Evolutionary conservation across 1,140 invertebrate species (phyloP).

Genomic region (Diorhabda carinulata): DNA sequence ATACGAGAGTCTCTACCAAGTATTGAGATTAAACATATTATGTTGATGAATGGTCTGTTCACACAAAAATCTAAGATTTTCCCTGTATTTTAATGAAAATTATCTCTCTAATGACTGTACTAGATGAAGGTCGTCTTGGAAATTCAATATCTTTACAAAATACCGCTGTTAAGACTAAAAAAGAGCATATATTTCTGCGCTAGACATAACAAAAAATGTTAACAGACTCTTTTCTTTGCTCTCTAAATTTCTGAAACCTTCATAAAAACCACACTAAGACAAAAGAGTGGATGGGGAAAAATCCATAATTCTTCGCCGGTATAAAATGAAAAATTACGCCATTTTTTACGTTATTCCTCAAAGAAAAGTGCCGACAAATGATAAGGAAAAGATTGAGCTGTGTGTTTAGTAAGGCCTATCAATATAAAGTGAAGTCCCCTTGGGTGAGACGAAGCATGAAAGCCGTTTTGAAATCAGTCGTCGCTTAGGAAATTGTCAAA

Average conservation of each 20-base stretch:
- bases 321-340: constrained; percentile 3
- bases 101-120: too few relatives aligned
- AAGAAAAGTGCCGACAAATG: constrained; percentile 2
- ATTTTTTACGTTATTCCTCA: background rate
- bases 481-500: background rate
- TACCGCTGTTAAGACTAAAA: background rate
- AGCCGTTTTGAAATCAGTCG: background rate
- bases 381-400: constrained; percentile 2
- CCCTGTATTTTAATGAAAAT: too few relatives aligned
- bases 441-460: constrained; percentile 1
- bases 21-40: too few relatives aligned
- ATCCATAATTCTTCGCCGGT: background rate
- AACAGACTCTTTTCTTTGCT: background rate
- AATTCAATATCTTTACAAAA: background rate
- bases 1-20: too few relatives aligned
- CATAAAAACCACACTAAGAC: background rate
- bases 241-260: background rate
- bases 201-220: background rate
- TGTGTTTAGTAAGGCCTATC: constrained; percentile 2
- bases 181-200: too few relatives aligned
- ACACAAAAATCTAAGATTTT: too few relatives aligned
- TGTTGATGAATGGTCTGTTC: too few relatives aligned
- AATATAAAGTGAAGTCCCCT: constrained; percentile 1
- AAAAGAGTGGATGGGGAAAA: background rate
- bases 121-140: too few relatives aligned